Base-by-base conservation (phyloP, 2,888 invertebrate species). In the Gisinianus flammeolus region DNA sequence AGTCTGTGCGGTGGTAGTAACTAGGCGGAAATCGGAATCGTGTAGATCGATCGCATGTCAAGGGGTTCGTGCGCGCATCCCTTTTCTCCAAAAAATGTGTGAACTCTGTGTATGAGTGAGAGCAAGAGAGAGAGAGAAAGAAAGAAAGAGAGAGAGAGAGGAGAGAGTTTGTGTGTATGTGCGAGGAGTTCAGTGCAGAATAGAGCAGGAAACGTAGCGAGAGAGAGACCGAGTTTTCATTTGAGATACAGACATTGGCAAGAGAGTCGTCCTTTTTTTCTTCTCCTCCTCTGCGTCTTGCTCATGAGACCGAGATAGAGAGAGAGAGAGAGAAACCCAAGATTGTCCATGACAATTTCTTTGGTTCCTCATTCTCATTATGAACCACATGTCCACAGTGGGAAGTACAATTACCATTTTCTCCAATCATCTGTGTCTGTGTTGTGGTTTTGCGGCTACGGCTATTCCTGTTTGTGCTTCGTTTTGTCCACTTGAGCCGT, bases 31-130 rank as follows among this genome's bases (percentile, higher is more conserved):
- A 76, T 76, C 58, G 76, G 76, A 76, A 76, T 76, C 76, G 76
- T 76, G 76, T 81, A 81, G 83, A 84, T 84, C 84, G 84, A 84
- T 84, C 84, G 79, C 75, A 81, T 82, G 83, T 83, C 81, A 81
- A 80, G 79, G 81, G 79, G 83, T 81, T 82, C 81, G 81, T 83
- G 83, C 83, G 83, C 83, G 82, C 83, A 83, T 81, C 79, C 80
- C 71, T 74, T 74, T 75, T 73, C 71, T 75, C 79, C 77, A 35
- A n/a, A n/a, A n/a, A n/a, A n/a, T n/a, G n/a, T n/a, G n/a, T n/a
- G n/a, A 67, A 12, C 33, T 5, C 5, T 12, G 0, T 6, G 26
- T 4, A 30, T 19, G 3, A 67, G 67, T 19, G 33, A 67, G 33
- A 67, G 31, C 33, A 33, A 67, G 67, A 58, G 31, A 67, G 67